Percentiles rank a stretch among this genome's conserved stretches.
These are phyloP conservation scores for Cromileptes altivelis DNA, from an alignment of 2,113 vertebrate species.

Conservation along the genomic window DNA sequence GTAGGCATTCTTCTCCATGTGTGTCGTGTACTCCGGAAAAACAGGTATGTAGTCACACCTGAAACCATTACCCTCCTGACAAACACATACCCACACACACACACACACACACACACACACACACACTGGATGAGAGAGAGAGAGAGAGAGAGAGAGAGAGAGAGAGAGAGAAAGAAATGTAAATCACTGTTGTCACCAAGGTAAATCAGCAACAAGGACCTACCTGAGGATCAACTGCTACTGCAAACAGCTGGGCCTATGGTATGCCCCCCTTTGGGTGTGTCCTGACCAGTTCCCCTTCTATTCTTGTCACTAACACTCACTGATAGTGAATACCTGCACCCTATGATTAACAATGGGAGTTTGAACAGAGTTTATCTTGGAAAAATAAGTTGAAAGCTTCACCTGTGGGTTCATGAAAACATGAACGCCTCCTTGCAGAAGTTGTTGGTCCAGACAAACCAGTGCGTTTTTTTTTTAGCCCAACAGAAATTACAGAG, in stretches of 20 bases:
- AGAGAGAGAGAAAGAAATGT: constrained; percentile 15
- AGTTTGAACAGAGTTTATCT: neutral
- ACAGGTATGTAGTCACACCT: constrained; percentile 45
- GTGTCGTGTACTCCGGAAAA: neutral
- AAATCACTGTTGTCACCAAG: neutral
- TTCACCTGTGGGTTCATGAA: neutral
- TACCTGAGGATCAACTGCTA: neutral
- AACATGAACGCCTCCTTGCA: neutral
- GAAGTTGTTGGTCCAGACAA: neutral
- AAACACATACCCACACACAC: too few species aligned
- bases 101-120: neutral
- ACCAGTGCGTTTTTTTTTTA: neutral
- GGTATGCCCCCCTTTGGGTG: neutral
- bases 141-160: too few species aligned
- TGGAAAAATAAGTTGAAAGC: neutral
- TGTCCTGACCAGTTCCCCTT: neutral
- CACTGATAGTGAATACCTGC: neutral
- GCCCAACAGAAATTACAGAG: neutral
- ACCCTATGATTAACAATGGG: neutral
- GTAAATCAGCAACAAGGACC: neutral
- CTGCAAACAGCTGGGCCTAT: neutral
- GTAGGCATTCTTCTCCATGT: neutral
- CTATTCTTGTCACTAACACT: neutral
- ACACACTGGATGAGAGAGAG: neutral
- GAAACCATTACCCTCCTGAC: neutral